phyloP scores from a whole-genome alignment of 2,113 vertebrate genomes.

The Pseudorectes ferrugineus region DNA sequence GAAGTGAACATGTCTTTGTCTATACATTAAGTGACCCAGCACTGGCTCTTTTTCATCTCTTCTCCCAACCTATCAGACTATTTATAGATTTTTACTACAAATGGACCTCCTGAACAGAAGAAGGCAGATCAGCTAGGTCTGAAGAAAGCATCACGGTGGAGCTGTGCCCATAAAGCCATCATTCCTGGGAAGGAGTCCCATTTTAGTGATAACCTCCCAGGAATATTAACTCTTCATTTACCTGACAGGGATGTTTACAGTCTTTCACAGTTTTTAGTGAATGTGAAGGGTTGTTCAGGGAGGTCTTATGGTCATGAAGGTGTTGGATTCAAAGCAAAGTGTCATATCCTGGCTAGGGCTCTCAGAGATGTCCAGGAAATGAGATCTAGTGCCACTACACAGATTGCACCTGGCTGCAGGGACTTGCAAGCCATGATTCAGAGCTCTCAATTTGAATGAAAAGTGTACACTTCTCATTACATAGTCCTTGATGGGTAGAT shows the following conservation, averaged over 20 bases:
- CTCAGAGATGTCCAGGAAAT: background rate
- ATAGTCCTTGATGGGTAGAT: background rate
- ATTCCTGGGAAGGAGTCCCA: background rate
- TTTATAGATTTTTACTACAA: slow-evolving; percentile 33
- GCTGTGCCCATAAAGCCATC: background rate
- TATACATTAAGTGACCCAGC: slow-evolving; percentile 30
- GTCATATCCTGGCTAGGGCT: background rate
- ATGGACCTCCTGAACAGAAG: background rate
- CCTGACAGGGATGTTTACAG: background rate
- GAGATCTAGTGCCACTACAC: background rate
- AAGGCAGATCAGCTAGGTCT: background rate
- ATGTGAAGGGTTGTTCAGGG: background rate
- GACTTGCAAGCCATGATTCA: background rate
- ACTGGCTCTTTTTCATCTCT: background rate
- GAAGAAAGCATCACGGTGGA: background rate
- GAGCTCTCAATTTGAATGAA: background rate
- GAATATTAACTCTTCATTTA: slow-evolving; percentile 20
- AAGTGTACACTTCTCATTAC: background rate
- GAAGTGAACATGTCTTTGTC: slow-evolving; percentile 6
- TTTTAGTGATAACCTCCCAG: background rate
- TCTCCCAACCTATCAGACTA: background rate
- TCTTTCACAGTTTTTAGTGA: background rate
- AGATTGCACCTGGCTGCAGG: background rate
- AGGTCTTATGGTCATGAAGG: background rate
- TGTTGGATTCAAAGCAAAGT: background rate